Conservation (phyloP, 1,140 invertebrate genomes). For the Philotrypesis tridentata region DNA sequence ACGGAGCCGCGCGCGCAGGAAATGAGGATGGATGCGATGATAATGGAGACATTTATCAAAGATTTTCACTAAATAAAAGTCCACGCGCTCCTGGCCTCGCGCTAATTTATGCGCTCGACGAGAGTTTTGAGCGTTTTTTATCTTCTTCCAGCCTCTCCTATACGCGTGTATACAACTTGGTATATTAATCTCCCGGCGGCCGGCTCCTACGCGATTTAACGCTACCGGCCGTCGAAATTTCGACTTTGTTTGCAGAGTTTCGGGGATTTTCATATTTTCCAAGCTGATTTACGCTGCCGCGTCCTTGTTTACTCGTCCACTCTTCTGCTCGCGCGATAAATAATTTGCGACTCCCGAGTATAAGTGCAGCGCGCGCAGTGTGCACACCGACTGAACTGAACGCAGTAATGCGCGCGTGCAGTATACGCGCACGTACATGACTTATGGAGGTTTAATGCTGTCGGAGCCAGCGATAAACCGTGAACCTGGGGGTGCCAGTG, state of each 20-base stretch:
- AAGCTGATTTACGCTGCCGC: neutral
- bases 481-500: neutral
- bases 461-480: slow-evolving; percentile 4
- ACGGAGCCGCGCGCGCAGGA: slow-evolving; percentile 4
- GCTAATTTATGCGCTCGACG: slow-evolving; percentile 29
- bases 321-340: too few relatives aligned
- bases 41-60: slow-evolving; percentile 41
- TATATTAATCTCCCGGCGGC: slow-evolving; percentile 30
- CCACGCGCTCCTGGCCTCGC: neutral
- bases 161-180: slow-evolving; percentile 30
- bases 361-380: too few relatives aligned
- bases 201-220: neutral
- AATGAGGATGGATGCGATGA: slow-evolving; percentile 17
- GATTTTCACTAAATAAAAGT: slow-evolving; percentile 34
- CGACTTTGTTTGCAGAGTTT: slow-evolving; percentile 21
- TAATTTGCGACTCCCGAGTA: too few relatives aligned
- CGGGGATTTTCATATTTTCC: neutral
- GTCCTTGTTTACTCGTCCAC: too few relatives aligned
- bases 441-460: slow-evolving; percentile 14
- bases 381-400: neutral
- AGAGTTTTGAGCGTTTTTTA: slow-evolving; percentile 18
- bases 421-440: neutral
- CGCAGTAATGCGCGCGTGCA: neutral
- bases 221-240: slow-evolving; percentile 1
- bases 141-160: neutral